A percentile compares a stretch with the other conserved stretches of the same genome.
Evolutionary conservation across 2,113 vertebrate genomes (phyloP).

Genomic region (Ptilonorhynchus violaceus): DNA sequence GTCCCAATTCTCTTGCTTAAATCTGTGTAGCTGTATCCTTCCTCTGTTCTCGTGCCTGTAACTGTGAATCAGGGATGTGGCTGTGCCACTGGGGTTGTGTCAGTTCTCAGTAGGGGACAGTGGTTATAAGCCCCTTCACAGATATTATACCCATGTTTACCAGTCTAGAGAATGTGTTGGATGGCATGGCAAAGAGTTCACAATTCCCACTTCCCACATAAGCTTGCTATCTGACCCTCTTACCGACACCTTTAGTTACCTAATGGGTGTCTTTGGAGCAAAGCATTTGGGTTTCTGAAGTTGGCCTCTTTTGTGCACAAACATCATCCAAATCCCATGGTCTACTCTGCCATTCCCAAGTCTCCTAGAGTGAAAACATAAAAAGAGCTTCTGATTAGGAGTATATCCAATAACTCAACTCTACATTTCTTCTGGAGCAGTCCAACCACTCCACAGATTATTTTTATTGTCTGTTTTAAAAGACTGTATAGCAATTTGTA

Average conservation of each 20-base stretch:
- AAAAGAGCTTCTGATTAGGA: neutral
- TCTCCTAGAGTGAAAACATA: neutral
- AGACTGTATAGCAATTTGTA: neutral
- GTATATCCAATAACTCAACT: neutral
- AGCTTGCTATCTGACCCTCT: neutral
- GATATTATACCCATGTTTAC: neutral
- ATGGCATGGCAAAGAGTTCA: neutral
- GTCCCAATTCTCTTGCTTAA: neutral
- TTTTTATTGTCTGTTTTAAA: neutral
- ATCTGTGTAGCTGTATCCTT: neutral
- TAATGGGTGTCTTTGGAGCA: neutral
- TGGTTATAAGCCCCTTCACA: neutral
- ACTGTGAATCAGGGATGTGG: neutral
- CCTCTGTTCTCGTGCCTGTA: neutral
- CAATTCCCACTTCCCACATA: neutral
- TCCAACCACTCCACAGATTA: neutral
- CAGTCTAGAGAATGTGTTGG: neutral
- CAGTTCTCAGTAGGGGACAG: neutral
- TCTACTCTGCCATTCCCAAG: neutral
- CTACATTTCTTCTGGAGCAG: neutral
- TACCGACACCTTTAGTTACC: neutral
- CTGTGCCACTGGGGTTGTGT: accelerated
- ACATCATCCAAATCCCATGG: neutral
- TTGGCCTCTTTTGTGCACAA: neutral
- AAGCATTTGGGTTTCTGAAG: neutral